phyloP scores from a whole-genome alignment of 2,797 vertebrate species.

The Malurus leucopterus region DNA sequence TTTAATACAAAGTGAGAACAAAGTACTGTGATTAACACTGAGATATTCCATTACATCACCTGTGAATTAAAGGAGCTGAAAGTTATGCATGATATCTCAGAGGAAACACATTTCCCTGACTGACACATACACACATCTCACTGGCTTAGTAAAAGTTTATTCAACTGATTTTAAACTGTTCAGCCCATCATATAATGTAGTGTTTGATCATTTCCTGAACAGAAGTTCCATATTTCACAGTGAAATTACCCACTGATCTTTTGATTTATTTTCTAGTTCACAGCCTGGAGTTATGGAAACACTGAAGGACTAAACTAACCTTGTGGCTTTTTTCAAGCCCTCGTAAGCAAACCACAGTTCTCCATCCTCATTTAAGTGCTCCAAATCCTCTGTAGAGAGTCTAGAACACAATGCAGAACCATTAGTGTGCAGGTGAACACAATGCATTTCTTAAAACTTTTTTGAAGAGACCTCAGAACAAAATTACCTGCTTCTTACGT shows the following conservation, averaged over 20 bases:
- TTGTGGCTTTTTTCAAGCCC: conserved; percentile 87
- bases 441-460: background rate
- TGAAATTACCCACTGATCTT: background rate
- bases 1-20: background rate
- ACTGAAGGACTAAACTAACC: conserved; percentile 63
- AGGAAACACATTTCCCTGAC: background rate
- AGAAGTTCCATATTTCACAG: background rate
- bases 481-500: conserved; percentile 82
- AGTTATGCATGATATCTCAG: background rate
- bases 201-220: background rate
- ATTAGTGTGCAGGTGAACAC: background rate
- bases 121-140: background rate
- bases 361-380: conserved; percentile 83
- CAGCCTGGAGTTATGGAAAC: background rate
- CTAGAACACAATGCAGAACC: conserved; percentile 62
- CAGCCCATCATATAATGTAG: background rate
- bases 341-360: conserved; percentile 86
- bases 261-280: background rate
- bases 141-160: background rate
- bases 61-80: background rate
- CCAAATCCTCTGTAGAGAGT: conserved; percentile 77
- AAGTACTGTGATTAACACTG: background rate
- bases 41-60: background rate
- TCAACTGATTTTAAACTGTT: background rate
- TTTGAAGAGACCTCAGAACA: background rate